Conservation (phyloP, 1,140 invertebrate species). For the Aphelenchoides fujianensis region DNA sequence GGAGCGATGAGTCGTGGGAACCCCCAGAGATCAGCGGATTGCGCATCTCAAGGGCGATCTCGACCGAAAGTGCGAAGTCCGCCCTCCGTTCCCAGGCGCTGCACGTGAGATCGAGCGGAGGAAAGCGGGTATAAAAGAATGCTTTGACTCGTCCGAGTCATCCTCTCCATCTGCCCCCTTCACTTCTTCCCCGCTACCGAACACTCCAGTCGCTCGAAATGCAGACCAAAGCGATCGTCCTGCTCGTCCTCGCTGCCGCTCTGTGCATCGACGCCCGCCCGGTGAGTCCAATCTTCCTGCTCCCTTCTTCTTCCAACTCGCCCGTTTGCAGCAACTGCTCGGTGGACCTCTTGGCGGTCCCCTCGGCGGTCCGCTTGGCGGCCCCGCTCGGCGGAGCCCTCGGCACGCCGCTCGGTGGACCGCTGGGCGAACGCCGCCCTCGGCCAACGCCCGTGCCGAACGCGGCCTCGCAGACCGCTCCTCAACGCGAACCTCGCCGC, state of each 20-base stretch:
- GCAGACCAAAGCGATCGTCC: background rate
- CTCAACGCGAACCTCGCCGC: background rate
- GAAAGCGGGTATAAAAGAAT: no score
- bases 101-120: no score
- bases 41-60: no score
- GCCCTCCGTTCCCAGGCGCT: no score
- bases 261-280: background rate
- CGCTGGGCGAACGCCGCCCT: background rate
- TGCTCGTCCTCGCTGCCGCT: background rate
- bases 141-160: no score
- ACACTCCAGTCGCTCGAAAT: no score
- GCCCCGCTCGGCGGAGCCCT: background rate
- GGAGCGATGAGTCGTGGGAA: no score
- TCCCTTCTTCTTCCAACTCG: background rate
- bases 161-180: no score
- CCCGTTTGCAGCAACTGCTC: background rate
- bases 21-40: no score
- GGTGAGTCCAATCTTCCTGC: background rate
- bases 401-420: background rate
- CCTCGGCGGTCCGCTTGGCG: background rate
- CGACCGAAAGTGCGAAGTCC: no score
- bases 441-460: background rate
- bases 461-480: background rate
- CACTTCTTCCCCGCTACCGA: no score
- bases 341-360: background rate